phyloP scores from a whole-genome alignment of 2,797 vertebrate genomes.

The Valencia hispanica region DNA sequence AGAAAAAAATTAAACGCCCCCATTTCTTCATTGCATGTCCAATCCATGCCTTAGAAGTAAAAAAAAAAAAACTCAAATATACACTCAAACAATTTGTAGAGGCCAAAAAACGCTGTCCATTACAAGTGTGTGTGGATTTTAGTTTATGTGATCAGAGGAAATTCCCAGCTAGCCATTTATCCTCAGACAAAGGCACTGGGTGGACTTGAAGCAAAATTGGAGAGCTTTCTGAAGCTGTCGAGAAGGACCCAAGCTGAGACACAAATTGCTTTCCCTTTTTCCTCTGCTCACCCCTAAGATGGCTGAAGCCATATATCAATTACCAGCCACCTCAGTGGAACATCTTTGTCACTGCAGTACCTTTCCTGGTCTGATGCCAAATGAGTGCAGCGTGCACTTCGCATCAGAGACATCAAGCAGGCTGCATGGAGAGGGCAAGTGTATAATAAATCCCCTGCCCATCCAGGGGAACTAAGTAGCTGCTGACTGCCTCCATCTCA shows the following conservation, averaged over 20 bases:
- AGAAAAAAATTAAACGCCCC: conserved; percentile 44
- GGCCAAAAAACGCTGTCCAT: conserved; percentile 46
- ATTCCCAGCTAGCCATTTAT: conserved; percentile 67
- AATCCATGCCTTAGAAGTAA: conserved; percentile 39
- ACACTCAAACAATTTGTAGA: conserved; percentile 50
- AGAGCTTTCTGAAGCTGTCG: conserved; percentile 60
- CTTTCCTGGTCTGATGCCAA: conserved; percentile 63
- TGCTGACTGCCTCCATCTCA: conserved; percentile 52
- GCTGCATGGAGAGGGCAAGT: conserved; percentile 42
- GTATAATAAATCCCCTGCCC: conserved; percentile 61
- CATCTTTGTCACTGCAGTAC: conserved; percentile 61
- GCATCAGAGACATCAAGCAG: conserved; percentile 50
- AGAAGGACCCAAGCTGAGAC: conserved; percentile 66
- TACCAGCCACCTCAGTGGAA: conserved; percentile 59
- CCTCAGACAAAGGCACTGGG: conserved; percentile 67
- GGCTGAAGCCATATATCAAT: conserved; percentile 70
- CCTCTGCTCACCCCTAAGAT: conserved; percentile 59
- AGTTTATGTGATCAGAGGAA: conserved; percentile 60
- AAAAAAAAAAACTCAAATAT: conserved; percentile 31
- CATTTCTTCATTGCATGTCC: conserved; percentile 29
- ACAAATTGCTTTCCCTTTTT: conserved; percentile 73
- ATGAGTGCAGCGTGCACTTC: conserved; percentile 41
- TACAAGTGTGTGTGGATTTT: conserved; percentile 33
- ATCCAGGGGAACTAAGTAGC: conserved; percentile 58
- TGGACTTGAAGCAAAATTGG: conserved; percentile 69